Evolutionary conservation across 1,140 invertebrate species (phyloP).

Genomic region (Vollenhovia emeryi): DNA sequence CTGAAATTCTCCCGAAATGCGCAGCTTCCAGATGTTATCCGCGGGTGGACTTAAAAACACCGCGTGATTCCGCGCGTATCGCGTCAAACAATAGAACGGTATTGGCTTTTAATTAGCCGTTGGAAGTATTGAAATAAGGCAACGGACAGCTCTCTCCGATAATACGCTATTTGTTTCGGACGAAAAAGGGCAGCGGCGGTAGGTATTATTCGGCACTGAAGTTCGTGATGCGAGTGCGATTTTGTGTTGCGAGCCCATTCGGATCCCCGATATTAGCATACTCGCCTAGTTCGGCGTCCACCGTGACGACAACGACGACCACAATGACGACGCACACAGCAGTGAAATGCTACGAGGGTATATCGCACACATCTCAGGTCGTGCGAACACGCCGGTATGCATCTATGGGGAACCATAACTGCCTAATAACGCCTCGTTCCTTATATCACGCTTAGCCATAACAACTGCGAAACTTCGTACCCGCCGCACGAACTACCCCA

Average conservation of each 20-base stretch:
- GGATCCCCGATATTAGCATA: conserved; percentile 83
- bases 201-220: conserved; percentile 82
- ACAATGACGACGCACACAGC: background rate
- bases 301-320: background rate
- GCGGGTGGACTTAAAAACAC: background rate
- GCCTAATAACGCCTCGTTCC: conserved; percentile 82
- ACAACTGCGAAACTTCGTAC: conserved; percentile 65
- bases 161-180: conserved; percentile 18
- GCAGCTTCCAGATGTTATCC: background rate
- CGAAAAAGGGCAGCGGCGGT: conserved; percentile 64
- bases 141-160: conserved; percentile 46
- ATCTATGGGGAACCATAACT: conserved; percentile 82
- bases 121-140: conserved; percentile 27
- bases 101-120: conserved; percentile 54
- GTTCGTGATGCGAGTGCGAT: conserved; percentile 83
- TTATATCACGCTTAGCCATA: conserved; percentile 77
- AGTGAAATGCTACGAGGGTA: conserved; percentile 9
- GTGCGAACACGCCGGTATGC: conserved; percentile 72
- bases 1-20: background rate
- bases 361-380: conserved; percentile 63
- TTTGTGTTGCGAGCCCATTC: conserved; percentile 81
- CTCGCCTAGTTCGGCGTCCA: conserved; percentile 74
- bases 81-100: conserved; percentile 21
- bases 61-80: background rate
- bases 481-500: conserved; percentile 28